Base-by-base conservation (phyloP, 2,113 vertebrate species). In the Chlorodrepanis virens region DNA sequence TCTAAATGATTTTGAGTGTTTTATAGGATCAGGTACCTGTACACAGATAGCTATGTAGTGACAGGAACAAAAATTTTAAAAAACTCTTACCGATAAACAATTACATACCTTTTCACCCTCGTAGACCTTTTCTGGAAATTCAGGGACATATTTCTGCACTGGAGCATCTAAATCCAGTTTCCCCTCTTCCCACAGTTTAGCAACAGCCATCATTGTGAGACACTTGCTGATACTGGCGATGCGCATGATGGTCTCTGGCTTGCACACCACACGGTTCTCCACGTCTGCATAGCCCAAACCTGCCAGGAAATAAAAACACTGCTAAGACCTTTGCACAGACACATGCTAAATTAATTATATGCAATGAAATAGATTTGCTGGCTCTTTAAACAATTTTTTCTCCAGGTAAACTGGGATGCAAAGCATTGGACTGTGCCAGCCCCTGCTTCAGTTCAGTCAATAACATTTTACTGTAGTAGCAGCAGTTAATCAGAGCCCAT, bases 221-320 rank as follows among this genome's bases (percentile, higher is more conserved):
- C 99, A 98, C 94, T 99, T 99, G 98, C 99, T 99, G 97, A 99
- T 99, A 87, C 99, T 99, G 83, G 99, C 99, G 14, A 99, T 99
- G 49, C 99, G 98, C 99, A 99, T 98, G 68, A 99, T 97, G 0
- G 99, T 99, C 79, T 99, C 98, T 23, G 99, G 98, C 52, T 98
- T 96, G 89, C 99, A 99, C 2, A 93, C 95, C 8, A 99, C 98
- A 18, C 99, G 98, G 93, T 99, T 99, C 97, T 99, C 99, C 74
- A 99, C 96, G 47, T 99, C 99, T 42, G 99, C 98, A 91, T 98
- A 99, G 74, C 99, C 99, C 71, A 99, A 64, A 25, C 99, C 99
- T 99, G 84, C 7, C 67, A 74, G 42, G 89, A 77, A 79, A 83
- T 5, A 68, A 78, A 82, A 67, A 42, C 56, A 54, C 17, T 18